Evolutionary conservation across 2,888 invertebrate genomes (phyloP).

Genomic region (Mythimna loreyi): DNA sequence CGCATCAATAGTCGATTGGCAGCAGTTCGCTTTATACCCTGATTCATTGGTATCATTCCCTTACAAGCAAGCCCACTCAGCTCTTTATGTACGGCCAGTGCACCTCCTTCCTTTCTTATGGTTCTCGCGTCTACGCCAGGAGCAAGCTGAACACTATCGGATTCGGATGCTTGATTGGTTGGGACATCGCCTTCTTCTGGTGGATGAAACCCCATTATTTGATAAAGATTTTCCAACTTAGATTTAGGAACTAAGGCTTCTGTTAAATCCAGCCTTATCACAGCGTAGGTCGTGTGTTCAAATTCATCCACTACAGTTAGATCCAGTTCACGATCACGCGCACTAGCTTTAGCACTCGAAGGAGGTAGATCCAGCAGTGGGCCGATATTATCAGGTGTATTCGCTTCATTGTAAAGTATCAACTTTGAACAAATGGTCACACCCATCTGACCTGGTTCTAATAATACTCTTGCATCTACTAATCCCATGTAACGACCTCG

Average conservation of each 20-base stretch:
- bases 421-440: slow-evolving; percentile 78
- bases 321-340: slow-evolving; percentile 77
- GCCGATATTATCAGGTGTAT: slow-evolving; percentile 71
- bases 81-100: slow-evolving; percentile 85
- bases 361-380: slow-evolving; percentile 81
- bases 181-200: slow-evolving; percentile 69
- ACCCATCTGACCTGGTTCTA: slow-evolving; percentile 79
- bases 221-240: slow-evolving; percentile 75
- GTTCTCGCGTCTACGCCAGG: slow-evolving; percentile 74
- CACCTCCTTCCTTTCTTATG: slow-evolving; percentile 82
- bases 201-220: slow-evolving; percentile 74
- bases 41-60: slow-evolving; percentile 80
- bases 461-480: slow-evolving; percentile 78
- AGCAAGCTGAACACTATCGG: slow-evolving; percentile 73
- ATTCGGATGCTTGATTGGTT: slow-evolving; percentile 69
- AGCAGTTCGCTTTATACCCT: slow-evolving; percentile 84
- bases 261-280: slow-evolving; percentile 80
- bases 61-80: slow-evolving; percentile 78
- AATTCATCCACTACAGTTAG: slow-evolving; percentile 72
- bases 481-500: slow-evolving; percentile 83
- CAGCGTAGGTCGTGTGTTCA: slow-evolving; percentile 77
- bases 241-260: slow-evolving; percentile 77
- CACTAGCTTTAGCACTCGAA: slow-evolving; percentile 78
- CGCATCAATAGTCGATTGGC: slow-evolving; percentile 83
- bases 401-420: slow-evolving; percentile 73